A percentile compares a stretch with the other conserved stretches of the same genome.
These are phyloP conservation scores for Phymorhynchus buccinoides DNA, from an alignment of 1,140 invertebrate species.

Conservation along the genomic window DNA sequence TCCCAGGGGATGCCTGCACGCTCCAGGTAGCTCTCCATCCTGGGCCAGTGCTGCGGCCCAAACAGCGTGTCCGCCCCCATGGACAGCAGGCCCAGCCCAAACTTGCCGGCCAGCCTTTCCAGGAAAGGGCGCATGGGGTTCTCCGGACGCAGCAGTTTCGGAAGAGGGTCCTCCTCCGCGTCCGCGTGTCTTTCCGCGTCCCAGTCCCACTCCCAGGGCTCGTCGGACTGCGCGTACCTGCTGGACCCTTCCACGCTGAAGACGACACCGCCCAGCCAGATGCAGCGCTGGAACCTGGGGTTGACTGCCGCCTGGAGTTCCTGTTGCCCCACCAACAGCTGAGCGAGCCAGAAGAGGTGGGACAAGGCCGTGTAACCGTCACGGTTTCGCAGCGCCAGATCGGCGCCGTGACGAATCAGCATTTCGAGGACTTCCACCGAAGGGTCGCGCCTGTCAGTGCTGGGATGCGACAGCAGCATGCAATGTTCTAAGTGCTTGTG, in stretches of 20 bases:
- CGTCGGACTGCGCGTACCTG: no score
- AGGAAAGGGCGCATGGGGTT: not conserved
- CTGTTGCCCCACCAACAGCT: not conserved
- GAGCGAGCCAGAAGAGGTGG: slow-evolving; percentile 22
- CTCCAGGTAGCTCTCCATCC: not conserved
- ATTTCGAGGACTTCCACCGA: not conserved
- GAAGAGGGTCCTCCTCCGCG: no score
- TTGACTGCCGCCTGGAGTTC: not conserved
- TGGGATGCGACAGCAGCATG: not conserved
- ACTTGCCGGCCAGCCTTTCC: not conserved
- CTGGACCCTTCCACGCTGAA: no score
- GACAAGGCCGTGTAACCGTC: slow-evolving; percentile 6
- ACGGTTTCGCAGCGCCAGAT: not conserved
- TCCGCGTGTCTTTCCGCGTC: no score
- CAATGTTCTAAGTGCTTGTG: slow-evolving; percentile 9
- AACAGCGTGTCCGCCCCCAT: slow-evolving; percentile 17
- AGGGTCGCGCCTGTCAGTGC: not conserved
- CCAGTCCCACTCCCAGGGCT: no score
- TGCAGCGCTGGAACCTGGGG: not conserved
- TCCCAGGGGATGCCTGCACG: not conserved
- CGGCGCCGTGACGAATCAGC: slow-evolving; percentile 27
- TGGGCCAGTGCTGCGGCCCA: slow-evolving; percentile 11
- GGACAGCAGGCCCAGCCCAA: slow-evolving; percentile 20
- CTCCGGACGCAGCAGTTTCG: not conserved
- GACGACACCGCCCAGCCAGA: no score